Conservation (phyloP, 2,113 vertebrate genomes). For the Callionymus lyra region DNA sequence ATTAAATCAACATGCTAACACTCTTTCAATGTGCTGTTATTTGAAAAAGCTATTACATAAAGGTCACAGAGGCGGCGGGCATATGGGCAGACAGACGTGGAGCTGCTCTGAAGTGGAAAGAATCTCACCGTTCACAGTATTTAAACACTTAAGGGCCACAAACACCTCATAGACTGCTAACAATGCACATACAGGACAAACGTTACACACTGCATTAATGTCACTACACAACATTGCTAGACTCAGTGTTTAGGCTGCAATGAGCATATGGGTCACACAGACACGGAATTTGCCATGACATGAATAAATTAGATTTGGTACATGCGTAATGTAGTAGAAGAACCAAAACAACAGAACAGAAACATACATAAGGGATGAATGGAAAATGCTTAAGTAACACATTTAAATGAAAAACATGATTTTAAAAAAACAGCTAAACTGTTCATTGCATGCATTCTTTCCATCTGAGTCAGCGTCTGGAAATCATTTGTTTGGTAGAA, state of each 20-base stretch:
- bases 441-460: neutral
- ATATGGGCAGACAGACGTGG: neutral
- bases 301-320: constrained; percentile 18
- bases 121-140: constrained; percentile 1
- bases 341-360: constrained; percentile 8
- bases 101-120: constrained; percentile 19
- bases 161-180: constrained; percentile 17
- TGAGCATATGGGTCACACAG: constrained; percentile 7
- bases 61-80: constrained; percentile 15
- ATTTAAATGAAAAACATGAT: constrained; percentile 11
- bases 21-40: too few relatives aligned
- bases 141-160: neutral
- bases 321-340: neutral
- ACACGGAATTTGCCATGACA: neutral
- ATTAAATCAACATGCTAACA: constrained; percentile 1
- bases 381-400: constrained; percentile 5
- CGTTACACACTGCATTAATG: constrained; percentile 1
- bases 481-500: too few relatives aligned
- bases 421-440: too few relatives aligned
- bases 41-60: constrained; percentile 12
- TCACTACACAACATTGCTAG: neutral
- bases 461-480: neutral
- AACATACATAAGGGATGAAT: constrained; percentile 20
- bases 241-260: constrained; percentile 4
- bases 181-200: constrained; percentile 22